Evolutionary conservation across 2,113 vertebrate species (phyloP).

Genomic region (Puntigrus tetrazona): DNA sequence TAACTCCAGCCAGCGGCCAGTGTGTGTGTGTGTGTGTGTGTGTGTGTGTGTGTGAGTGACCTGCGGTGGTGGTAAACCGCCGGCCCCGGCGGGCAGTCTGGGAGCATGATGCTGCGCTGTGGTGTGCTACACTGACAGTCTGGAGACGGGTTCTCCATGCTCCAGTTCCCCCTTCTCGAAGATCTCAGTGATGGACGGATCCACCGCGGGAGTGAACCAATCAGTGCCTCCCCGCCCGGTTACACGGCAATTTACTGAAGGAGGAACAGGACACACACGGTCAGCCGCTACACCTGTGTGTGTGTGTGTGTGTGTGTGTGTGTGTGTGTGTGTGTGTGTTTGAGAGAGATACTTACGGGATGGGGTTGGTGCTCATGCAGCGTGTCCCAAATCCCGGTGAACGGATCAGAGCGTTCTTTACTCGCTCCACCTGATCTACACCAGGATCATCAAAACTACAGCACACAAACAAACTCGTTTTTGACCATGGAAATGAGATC

Average conservation of each 20-base stretch:
- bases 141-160: constrained; percentile 90
- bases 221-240: constrained; percentile 55
- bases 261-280: background rate
- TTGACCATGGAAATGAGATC: background rate
- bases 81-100: constrained; percentile 87
- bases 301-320: too few relatives aligned
- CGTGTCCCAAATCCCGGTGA: constrained; percentile 93
- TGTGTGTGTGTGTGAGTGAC: constrained; percentile 67
- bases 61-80: constrained; percentile 89
- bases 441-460: constrained; percentile 75
- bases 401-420: constrained; percentile 81
- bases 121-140: constrained; percentile 88
- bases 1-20: background rate
- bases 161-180: constrained; percentile 93
- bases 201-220: constrained; percentile 83
- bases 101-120: constrained; percentile 84
- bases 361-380: constrained; percentile 87
- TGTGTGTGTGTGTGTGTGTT: too few relatives aligned
- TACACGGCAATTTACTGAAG: constrained; percentile 69
- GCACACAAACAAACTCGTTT: constrained; percentile 22
- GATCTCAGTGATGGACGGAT: constrained; percentile 79
- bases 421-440: constrained; percentile 75
- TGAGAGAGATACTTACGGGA: constrained; percentile 83
- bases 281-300: background rate
- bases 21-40: background rate